Percentiles rank a stretch among this genome's conserved stretches.
Conservation (phyloP, 2,888 invertebrate genomes). For the Melolontha melolontha region DNA sequence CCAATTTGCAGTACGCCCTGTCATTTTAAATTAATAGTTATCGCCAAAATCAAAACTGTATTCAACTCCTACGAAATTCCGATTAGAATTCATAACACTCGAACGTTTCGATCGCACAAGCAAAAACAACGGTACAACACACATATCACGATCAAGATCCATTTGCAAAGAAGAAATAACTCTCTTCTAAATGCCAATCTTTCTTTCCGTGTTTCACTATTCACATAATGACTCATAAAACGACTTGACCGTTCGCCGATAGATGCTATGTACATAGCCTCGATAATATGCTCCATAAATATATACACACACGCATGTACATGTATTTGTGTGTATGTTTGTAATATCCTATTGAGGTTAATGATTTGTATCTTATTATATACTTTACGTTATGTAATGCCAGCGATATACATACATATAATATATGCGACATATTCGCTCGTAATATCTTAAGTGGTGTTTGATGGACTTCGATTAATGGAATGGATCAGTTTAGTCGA, state of each 20-base stretch:
- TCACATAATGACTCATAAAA: slow-evolving; percentile 6
- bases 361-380: slow-evolving; percentile 9
- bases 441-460: not conserved
- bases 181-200: slow-evolving; percentile 3
- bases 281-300: too few species aligned
- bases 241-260: not conserved
- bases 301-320: not conserved
- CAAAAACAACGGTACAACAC: too few species aligned
- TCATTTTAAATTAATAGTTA: too few species aligned
- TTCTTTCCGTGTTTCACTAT: slow-evolving; percentile 3
- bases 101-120: too few species aligned
- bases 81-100: too few species aligned
- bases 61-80: too few species aligned
- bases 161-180: not conserved
- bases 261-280: too few species aligned
- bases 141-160: not conserved
- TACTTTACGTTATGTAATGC: slow-evolving; percentile 12
- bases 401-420: slow-evolving; percentile 3
- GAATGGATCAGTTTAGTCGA: slow-evolving; percentile 17
- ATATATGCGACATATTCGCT: slow-evolving; percentile 3
- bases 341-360: slow-evolving; percentile 6
- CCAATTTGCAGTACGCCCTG: too few species aligned
- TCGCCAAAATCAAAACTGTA: too few species aligned
- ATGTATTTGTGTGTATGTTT: too few species aligned
- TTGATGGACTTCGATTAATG: slow-evolving; percentile 1